Evolutionary conservation across 2,113 vertebrate species (phyloP), one percentile per base, ranked within the genome.

Genomic region (Tretioscincus oriximinensis): DNA sequence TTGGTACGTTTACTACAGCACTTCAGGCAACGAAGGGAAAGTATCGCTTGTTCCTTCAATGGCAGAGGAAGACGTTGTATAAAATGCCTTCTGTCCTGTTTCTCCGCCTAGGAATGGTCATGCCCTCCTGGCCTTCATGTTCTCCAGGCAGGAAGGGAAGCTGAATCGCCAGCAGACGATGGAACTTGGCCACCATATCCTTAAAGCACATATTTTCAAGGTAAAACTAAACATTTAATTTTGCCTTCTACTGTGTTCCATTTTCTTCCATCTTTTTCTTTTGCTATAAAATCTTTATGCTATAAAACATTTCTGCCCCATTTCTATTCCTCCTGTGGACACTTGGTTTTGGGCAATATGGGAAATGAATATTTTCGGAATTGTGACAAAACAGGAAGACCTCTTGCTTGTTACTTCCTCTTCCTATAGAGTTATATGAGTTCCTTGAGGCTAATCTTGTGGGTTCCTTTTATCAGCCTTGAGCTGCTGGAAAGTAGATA

Each of bases 121-220:
- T 4, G 97, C 98, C 82, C 96, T 99, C 3, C 94, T 99, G 95
- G 98, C 98, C 1, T 99, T 99, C 94, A 99, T 99, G 97, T 96
- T 99, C 85, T 99, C 98, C 6, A 95, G 98, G 49, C 98, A 99
- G 90, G 98, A 98, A 87, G 97, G 97, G 73, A 99, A 99, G 88
- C 92, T 99, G 88, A 99, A 99, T 91, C 96, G 98, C 26, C 98
- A 99, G 70, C 98, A 99, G 89, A 99, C 98, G 9, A 97, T 99
- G 97, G 98, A 99, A 90, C 96, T 99, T 7, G 98, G 98, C 72
- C 98, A 99, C 84, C 98, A 99, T 87, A 98, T 99, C 86, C 96
- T 99, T 35, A 99, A 99, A 96, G 98, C 98, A 6, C 98, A 99
- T 89, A 99, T 99, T 91, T 99, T 99, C 90, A 99, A 99, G 98